Evolutionary conservation across 2,797 vertebrate genomes (phyloP).

Genomic region (Pangasius krempfi): DNA sequence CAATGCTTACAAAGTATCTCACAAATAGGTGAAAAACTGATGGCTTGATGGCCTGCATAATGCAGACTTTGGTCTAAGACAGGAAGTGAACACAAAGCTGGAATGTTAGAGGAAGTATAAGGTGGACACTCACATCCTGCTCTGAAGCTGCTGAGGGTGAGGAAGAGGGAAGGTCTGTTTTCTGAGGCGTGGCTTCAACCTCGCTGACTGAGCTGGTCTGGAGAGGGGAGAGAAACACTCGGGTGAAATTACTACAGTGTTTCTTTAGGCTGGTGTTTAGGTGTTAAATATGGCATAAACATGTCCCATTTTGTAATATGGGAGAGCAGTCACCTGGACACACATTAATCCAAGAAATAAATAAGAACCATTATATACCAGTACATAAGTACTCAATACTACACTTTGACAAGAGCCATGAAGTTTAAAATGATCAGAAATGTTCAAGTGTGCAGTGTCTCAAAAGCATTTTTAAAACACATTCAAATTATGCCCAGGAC

Average conservation of each 20-base stretch:
- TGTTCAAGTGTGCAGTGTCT: not conserved
- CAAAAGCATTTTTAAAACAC: not conserved
- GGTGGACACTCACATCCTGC: slow-evolving; percentile 80
- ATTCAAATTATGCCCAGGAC: not conserved
- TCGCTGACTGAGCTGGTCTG: slow-evolving; percentile 86
- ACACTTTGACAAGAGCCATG: not conserved
- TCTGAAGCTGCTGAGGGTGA: slow-evolving; percentile 74
- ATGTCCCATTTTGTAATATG: not conserved
- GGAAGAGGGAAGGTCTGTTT: slow-evolving; percentile 75
- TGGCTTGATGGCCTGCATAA: not conserved
- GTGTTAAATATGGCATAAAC: not conserved
- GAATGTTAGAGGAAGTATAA: slow-evolving; percentile 51
- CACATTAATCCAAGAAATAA: not conserved
- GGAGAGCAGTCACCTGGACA: not conserved
- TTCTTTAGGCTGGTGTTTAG: not conserved
- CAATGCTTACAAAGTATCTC: not conserved
- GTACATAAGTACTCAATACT: not conserved
- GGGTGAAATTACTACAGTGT: slow-evolving; percentile 7
- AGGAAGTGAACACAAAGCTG: slow-evolving; percentile 44
- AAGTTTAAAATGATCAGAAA: not conserved
- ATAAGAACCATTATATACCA: not conserved
- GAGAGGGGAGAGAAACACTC: slow-evolving; percentile 42
- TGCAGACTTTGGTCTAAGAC: slow-evolving; percentile 15
- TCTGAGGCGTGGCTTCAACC: slow-evolving; percentile 76
- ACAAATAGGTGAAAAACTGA: not conserved